phyloP scores from a whole-genome alignment of 2,888 invertebrate species.

The Agriopis leucophaearia region DNA sequence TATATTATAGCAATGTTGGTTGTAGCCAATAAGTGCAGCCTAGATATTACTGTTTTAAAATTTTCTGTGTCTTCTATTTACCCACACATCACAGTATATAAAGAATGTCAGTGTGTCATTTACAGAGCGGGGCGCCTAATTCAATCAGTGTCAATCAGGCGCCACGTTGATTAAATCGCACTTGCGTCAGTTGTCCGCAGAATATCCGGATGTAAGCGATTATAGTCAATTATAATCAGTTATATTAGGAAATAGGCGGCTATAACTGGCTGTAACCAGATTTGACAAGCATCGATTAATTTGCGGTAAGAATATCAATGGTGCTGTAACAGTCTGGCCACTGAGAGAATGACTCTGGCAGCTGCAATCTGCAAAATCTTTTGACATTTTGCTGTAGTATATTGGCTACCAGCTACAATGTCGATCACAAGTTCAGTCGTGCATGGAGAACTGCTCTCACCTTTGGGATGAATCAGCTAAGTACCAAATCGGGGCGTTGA shows the following conservation, averaged over 20 bases:
- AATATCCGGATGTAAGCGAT: constrained; percentile 24
- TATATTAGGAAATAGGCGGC: constrained; percentile 10
- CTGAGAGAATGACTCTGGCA: too few relatives aligned
- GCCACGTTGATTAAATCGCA: constrained; percentile 31
- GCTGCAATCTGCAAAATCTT: too few relatives aligned
- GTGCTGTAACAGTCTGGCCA: background rate
- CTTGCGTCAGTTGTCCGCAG: constrained; percentile 18
- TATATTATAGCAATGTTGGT: too few relatives aligned
- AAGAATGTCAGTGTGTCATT: constrained; percentile 46
- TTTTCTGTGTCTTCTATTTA: constrained; percentile 30
- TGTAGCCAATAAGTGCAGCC: background rate
- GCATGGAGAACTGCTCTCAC: too few relatives aligned
- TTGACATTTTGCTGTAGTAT: too few relatives aligned
- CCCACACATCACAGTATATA: constrained; percentile 38
- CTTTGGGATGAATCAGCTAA: too few relatives aligned
- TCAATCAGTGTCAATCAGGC: constrained; percentile 58
- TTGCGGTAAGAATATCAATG: background rate
- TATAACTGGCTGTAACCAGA: constrained; percentile 1
- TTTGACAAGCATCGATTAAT: background rate
- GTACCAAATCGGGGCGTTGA: too few relatives aligned
- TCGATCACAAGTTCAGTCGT: too few relatives aligned
- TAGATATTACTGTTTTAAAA: background rate
- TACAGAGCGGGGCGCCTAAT: constrained; percentile 49
- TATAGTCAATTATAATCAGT: constrained; percentile 11
- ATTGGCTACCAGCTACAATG: too few relatives aligned